Evolutionary conservation across 2,797 vertebrate species (phyloP).

Genomic region (Coilia nasus): DNA sequence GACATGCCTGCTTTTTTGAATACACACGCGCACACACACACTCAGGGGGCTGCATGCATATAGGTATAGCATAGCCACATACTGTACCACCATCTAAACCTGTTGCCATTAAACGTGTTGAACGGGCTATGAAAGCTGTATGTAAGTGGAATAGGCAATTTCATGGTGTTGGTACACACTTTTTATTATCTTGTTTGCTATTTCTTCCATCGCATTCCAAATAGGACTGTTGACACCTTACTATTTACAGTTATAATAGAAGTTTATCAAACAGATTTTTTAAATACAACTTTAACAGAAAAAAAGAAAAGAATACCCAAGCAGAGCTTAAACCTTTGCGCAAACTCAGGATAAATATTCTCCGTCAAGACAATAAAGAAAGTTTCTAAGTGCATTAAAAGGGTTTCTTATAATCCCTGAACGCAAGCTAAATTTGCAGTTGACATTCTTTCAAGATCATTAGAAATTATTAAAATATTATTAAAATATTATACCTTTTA

Average conservation of each 20-base stretch:
- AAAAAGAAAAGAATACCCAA: not conserved
- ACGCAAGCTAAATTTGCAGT: constrained; percentile 26
- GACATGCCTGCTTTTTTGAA: too few species aligned
- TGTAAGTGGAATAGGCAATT: not conserved
- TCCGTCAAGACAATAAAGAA: constrained; percentile 17
- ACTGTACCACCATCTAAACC: not conserved
- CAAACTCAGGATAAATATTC: constrained; percentile 16
- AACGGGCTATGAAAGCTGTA: not conserved
- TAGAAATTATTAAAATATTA: constrained; percentile 25
- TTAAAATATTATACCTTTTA: constrained; percentile 27
- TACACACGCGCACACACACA: too few species aligned
- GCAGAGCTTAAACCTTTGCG: constrained; percentile 12
- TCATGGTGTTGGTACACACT: not conserved
- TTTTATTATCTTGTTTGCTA: not conserved
- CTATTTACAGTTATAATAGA: constrained; percentile 20
- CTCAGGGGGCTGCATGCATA: too few species aligned
- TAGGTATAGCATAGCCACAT: too few species aligned
- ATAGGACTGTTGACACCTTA: constrained; percentile 24
- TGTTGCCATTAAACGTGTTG: not conserved
- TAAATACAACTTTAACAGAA: constrained; percentile 22
- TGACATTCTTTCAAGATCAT: constrained; percentile 24
- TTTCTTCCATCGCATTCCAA: constrained; percentile 15
- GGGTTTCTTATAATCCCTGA: constrained; percentile 22
- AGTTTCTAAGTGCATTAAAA: constrained; percentile 26
- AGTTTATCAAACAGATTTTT: constrained; percentile 22